These are phyloP conservation scores for Chrosomus eos DNA, from an alignment of 2,797 vertebrate species.

Conservation along the genomic window DNA sequence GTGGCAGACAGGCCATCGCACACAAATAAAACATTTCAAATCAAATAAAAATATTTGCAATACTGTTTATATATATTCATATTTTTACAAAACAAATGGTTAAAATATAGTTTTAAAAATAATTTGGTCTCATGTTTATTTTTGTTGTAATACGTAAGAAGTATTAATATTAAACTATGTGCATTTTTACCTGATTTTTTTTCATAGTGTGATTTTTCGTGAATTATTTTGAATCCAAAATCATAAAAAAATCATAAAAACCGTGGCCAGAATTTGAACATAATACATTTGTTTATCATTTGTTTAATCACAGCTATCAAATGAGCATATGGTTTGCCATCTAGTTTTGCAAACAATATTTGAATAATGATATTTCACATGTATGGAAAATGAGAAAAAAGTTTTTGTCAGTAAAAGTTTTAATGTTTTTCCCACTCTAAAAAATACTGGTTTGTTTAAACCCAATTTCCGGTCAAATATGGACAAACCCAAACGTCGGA, in stretches of 20 bases:
- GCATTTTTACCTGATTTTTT: neutral
- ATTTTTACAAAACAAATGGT: neutral
- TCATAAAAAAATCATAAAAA: neutral
- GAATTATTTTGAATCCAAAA: neutral
- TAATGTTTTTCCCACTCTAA: neutral
- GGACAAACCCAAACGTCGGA: too few species aligned
- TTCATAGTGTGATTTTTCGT: neutral
- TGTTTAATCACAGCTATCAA: neutral
- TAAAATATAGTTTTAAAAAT: neutral
- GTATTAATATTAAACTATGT: neutral
- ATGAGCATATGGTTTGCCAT: neutral
- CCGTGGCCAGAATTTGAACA: neutral
- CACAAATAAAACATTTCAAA: neutral
- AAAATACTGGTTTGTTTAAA: too few species aligned
- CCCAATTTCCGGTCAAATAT: too few species aligned
- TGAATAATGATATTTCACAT: neutral
- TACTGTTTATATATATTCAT: neutral
- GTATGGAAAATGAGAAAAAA: neutral
- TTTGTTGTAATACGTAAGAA: neutral
- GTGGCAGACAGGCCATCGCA: neutral
- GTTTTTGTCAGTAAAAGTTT: neutral
- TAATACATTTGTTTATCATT: neutral
- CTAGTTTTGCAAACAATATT: neutral
- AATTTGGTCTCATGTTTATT: neutral
- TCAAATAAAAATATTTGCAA: neutral